phyloP scores from a whole-genome alignment of 2,888 invertebrate species.

The Phymatocera aterrima region DNA sequence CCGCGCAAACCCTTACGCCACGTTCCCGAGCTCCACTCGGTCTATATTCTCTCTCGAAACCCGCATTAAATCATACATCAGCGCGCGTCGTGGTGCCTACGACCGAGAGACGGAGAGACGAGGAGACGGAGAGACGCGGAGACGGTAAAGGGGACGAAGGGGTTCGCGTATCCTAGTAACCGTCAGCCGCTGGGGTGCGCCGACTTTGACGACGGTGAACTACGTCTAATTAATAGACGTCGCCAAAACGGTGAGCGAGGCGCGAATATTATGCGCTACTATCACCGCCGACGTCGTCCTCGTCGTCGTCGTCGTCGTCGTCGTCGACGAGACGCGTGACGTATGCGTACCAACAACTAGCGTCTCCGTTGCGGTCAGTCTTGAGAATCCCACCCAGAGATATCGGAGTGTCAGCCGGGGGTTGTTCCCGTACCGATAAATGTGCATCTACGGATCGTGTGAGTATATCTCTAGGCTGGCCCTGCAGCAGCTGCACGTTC shows the following conservation, averaged over 20 bases:
- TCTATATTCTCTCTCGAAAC: conserved; percentile 64
- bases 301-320: not conserved
- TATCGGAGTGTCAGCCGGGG: conserved; percentile 1
- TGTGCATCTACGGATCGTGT: not conserved
- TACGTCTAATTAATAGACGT: conserved; percentile 44
- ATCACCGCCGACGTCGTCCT: not conserved
- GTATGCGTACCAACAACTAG: not conserved
- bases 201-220: conserved; percentile 55
- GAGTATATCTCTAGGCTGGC: not conserved
- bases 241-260: conserved; percentile 38
- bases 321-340: no score
- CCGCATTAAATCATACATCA: conserved; percentile 72
- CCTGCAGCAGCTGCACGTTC: conserved; percentile 3
- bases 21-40: conserved; percentile 58
- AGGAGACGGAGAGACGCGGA: conserved; percentile 35
- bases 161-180: conserved; percentile 65
- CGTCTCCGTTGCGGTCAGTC: not conserved
- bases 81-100: conserved; percentile 58
- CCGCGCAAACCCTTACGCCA: conserved; percentile 67
- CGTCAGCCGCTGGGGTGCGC: conserved; percentile 55
- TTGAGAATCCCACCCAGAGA: not conserved
- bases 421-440: not conserved
- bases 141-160: conserved; percentile 53
- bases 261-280: conserved; percentile 37
- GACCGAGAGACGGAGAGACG: conserved; percentile 48